Base-by-base conservation (phyloP, 2,888 invertebrate genomes). In the Drosophila koepferae region DNA sequence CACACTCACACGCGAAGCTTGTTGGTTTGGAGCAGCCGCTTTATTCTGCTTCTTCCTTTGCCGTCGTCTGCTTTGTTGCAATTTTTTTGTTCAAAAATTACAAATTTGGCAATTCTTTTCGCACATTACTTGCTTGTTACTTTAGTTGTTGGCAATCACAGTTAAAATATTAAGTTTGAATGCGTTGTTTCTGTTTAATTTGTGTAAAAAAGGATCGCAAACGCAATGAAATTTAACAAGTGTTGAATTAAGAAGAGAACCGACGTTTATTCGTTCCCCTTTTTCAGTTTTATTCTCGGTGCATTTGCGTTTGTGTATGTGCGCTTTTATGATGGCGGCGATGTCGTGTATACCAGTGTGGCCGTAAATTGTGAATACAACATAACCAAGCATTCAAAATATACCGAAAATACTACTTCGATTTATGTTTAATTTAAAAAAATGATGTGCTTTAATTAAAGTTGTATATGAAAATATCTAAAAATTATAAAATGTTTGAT, bases 221-320 rank as follows among this genome's bases (percentile, higher is more conserved):
- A 87, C 90, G 89, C 89, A 86, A 90, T 87, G 81, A 90, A 91
- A 92, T 91, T 91, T 89, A 91, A 92, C 92, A 91, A 91, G 91
- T 91, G 89, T 90, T 90, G 90, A 89, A 85, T 90, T 86, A 77
- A 83, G 77, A 91, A 90, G 84, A 91, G 90, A 90, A 90, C 85
- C 81, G 76, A 84, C 81, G 80, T 80, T 72, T 63, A 41, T 58
- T 61, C 86, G 73, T 84, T 86, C 77, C 79, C 72, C 75, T 78
- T 83, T 84, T 72, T 71, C 74, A 72, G 80, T 82, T 86, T 84
- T 81, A 86, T 88, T 83, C 80, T 70, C 67, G 73, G 63, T 83
- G 76, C 73, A 70, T 75, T 68, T 74, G 67, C 72, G 77, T 69
- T 72, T 86, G 81, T 78, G 66, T 75, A 58, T 74, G 84, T 86